These are phyloP conservation scores for Capitella teleta DNA, from an alignment of 1,140 invertebrate genomes.

Conservation along the genomic window DNA sequence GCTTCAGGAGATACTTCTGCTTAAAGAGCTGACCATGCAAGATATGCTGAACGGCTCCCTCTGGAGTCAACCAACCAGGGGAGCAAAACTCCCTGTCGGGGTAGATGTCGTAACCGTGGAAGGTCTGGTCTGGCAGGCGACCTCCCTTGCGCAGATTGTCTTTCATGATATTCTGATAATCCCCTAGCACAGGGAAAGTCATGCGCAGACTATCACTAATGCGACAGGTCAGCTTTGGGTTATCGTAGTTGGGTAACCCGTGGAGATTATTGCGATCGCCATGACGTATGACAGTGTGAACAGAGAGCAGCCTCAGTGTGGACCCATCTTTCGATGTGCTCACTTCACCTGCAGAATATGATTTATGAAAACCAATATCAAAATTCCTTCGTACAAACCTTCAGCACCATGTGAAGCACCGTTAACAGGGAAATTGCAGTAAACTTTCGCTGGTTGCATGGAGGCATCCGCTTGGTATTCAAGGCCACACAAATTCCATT, in stretches of 20 bases:
- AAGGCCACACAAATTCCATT: too few relatives aligned
- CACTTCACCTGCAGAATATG: too few relatives aligned
- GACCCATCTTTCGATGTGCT: too few relatives aligned
- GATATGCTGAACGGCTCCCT: constrained; percentile 61
- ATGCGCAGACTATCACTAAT: constrained; percentile 19
- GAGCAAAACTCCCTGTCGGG: constrained; percentile 52
- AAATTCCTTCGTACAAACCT: too few relatives aligned
- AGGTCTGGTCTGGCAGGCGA: constrained; percentile 51
- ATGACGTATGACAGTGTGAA: constrained; percentile 69
- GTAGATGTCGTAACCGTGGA: constrained; percentile 66
- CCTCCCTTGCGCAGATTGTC: constrained; percentile 12
- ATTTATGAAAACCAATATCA: too few relatives aligned
- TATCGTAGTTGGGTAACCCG: constrained; percentile 58
- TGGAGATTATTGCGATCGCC: constrained; percentile 75
- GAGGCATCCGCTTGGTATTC: too few relatives aligned
- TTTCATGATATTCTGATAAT: constrained; percentile 18
- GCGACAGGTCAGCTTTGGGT: constrained; percentile 60
- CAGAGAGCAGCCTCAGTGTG: too few relatives aligned
- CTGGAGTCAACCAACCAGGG: constrained; percentile 59
- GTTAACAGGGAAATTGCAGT: too few relatives aligned
- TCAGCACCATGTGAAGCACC: too few relatives aligned
- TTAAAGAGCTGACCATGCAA: constrained; percentile 60
- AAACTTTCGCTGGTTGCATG: too few relatives aligned
- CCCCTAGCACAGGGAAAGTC: constrained; percentile 17
- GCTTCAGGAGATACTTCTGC: constrained; percentile 54